These are phyloP conservation scores for Pseudochirops corinnae DNA, from an alignment of 2,797 vertebrate species.

Conservation along the genomic window DNA sequence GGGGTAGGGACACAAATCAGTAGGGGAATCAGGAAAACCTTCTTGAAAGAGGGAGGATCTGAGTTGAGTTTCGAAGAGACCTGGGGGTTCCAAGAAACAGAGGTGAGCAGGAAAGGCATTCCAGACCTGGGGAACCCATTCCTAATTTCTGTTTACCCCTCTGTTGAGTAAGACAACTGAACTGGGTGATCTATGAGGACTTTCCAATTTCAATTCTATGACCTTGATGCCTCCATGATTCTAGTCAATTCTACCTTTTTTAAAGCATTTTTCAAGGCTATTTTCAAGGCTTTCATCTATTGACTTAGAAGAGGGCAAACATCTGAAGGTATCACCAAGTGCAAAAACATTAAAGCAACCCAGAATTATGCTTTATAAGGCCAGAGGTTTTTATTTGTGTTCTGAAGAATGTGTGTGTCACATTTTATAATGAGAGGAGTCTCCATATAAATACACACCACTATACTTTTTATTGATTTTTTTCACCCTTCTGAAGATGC, in stretches of 20 bases:
- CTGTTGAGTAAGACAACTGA: neutral
- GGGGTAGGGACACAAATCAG: neutral
- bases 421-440: neutral
- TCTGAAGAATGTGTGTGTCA: neutral
- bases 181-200: neutral
- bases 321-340: neutral
- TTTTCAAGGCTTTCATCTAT: neutral
- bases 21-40: neutral
- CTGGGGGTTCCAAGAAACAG: neutral
- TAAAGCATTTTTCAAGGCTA: neutral
- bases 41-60: neutral
- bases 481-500: constrained; percentile 42
- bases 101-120: neutral
- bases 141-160: neutral
- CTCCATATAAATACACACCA: constrained; percentile 42
- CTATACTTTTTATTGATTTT: constrained; percentile 40
- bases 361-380: no score
- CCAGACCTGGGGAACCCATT: neutral
- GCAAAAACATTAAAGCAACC: neutral
- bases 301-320: neutral
- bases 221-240: neutral
- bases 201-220: neutral
- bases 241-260: neutral
- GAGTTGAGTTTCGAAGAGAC: neutral
- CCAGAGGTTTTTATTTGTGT: neutral